Base-by-base conservation (phyloP, 1,140 invertebrate species). In the Caerostris extrusa region DNA sequence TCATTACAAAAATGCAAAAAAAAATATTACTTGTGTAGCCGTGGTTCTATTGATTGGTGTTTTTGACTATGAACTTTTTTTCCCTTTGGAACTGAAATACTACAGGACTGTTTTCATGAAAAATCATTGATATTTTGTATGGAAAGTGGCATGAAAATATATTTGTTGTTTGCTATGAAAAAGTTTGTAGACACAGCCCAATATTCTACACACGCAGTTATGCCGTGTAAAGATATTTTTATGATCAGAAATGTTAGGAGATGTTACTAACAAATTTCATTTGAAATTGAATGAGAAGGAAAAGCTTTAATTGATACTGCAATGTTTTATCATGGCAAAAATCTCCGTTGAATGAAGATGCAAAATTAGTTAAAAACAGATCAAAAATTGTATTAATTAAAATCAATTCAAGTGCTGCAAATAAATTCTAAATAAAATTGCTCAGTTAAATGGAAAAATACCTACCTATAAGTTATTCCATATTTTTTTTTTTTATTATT, bases 191-290 rank as follows among this genome's bases (percentile, higher is more conserved):
- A 88, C 34, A 93, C 61, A 88, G 69, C 86, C 86, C 67, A 82
- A n/a, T 88, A 60, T 67, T 89, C 56, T 93, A 82, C 92, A 81
- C 57, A 93, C 88, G 85, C 92, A 93, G 86, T n/a, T 89, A 60
- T 89, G 92, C 92, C 89, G 50, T 81, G 92, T 93, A 93, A 93
- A 93, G 92, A 93, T 93, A 93, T 93, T 93, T 93, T 93, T 93
- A 93, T 93, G 92, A 88, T 55, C 86, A 53, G 19, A 77, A 89
- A 60, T 82, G 85, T 88, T 93, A 93, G 67, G 87, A 81, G 86
- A 55, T 89, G 71, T 64, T 93, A 86, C 81, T 53, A 34, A 93
- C 55, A 82, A 89, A 82, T 60, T 64, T 88, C 56, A 88, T 88
- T 88, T 88, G 58, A 19, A 56, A 88, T 88, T 64, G 82, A 58